Evolutionary conservation across 2,797 vertebrate genomes (phyloP).

Genomic region (Dromococcyx pavoninus): DNA sequence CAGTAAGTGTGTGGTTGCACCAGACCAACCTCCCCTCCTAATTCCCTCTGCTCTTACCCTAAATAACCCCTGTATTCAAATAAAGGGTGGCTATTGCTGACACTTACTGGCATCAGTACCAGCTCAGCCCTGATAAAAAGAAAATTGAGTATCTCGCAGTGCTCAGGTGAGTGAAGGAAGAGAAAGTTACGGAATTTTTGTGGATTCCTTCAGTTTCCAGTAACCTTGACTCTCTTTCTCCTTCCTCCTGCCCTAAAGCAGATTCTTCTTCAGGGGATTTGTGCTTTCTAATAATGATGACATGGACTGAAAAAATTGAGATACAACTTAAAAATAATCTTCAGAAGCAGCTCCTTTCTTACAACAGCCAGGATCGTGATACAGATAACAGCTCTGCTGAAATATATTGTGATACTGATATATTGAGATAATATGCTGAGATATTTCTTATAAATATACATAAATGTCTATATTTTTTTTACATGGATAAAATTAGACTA

Average conservation of each 20-base stretch:
- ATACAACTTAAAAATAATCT: background rate
- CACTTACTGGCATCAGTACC: background rate
- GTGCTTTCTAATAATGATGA: background rate
- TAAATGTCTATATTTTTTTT: background rate
- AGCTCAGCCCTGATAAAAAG: background rate
- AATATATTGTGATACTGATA: background rate
- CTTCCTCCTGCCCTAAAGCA: background rate
- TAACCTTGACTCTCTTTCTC: background rate
- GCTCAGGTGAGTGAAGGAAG: background rate
- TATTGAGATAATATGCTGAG: background rate
- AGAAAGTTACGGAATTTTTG: background rate
- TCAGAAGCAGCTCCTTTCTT: background rate
- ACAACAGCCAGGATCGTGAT: background rate
- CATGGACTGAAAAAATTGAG: background rate
- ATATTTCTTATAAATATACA: background rate
- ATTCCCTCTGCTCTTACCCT: background rate
- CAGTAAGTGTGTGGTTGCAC: background rate
- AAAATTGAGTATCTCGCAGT: background rate
- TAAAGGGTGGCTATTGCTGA: background rate
- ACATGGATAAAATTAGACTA: background rate
- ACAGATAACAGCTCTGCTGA: background rate
- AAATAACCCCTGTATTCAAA: background rate
- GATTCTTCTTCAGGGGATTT: background rate
- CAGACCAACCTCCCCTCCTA: background rate
- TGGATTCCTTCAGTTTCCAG: background rate